Base-by-base conservation (phyloP, 2,888 invertebrate species). In the Leucophenga maculata region DNA sequence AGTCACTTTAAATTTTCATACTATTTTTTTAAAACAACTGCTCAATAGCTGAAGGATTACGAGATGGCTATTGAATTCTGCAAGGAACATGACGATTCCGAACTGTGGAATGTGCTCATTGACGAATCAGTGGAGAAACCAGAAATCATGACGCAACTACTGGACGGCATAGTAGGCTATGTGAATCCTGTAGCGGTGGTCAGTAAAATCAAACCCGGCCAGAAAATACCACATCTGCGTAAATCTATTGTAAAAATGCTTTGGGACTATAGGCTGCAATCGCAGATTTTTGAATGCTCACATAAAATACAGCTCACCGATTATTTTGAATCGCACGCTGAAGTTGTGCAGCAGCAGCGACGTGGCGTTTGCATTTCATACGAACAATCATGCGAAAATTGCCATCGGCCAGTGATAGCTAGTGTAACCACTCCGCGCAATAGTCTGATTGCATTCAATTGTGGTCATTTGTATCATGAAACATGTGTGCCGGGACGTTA, bases 31-130 rank as follows among this genome's bases (percentile, higher is more conserved):
- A 62, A 39, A 20, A 46, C 48, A 20, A 64, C 18, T 55, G 16
- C 20, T 26, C 26, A 4, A 59, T 22, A 62, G 14, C 26, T 98
- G 60, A 92, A 93, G 77, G 95, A 98, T 85, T 96, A 99, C 84
- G 93, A 96, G 81, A 94, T 95, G 89, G 99, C 99, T 0, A 97
- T 99, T 68, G 93, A 94, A 69, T 99, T 99, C 90, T 99, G 98
- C 87, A 97, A 97, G 87, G 97, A 98, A 85, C 97, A 98, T 84
- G 94, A 97, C 81, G 98, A 98, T 87, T 91, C 92, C 31, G 98
- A 98, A 85, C 89, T 99, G 22, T 99, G 99, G 99, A 92, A 93
- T 72, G 95, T 97, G 85, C 91, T 99, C 18, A 96, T 99, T 69
- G 92, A 93, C 78, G 93, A 94, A 86, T 95, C 97, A 0, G 90